These are phyloP conservation scores for Mnemiopsis leidyi DNA, from an alignment of 37 sponge, comb jelly and placozoan species.

Conservation along the genomic window DNA sequence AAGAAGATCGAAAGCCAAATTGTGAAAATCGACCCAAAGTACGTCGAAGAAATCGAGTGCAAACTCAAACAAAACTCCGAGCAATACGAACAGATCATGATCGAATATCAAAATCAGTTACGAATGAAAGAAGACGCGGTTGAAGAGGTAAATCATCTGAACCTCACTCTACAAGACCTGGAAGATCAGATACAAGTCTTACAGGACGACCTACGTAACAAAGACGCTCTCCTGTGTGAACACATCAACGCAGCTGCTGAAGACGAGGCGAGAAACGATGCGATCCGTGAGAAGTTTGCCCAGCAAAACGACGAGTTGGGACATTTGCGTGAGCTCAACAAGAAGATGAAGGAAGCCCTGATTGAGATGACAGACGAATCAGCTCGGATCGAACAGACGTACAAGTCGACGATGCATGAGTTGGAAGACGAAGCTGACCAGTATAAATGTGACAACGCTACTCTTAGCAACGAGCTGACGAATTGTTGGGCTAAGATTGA, in stretches of 20 bases:
- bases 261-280: not conserved
- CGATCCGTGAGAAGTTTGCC: not conserved
- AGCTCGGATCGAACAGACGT: conserved; percentile 38
- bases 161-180: not conserved
- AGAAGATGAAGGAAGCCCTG: conserved; percentile 53
- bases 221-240: conserved; percentile 50
- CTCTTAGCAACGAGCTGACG: not conserved
- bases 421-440: conserved; percentile 4
- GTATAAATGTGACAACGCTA: not conserved
- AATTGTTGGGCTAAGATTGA: conserved; percentile 54
- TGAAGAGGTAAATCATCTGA: not conserved
- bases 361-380: conserved; percentile 49
- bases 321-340: conserved; percentile 1
- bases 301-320: not conserved
- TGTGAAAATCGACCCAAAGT: conserved; percentile 2
- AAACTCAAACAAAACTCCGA: not conserved
- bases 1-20: not conserved
- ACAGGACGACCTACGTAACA: conserved; percentile 11
- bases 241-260: conserved; percentile 27
- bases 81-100: conserved; percentile 9
- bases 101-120: not conserved
- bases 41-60: conserved; percentile 20
- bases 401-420: conserved; percentile 28
- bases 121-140: not conserved
- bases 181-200: not conserved